Conservation (phyloP, 2,113 vertebrate genomes). For the Gnathochromis pfefferi region DNA sequence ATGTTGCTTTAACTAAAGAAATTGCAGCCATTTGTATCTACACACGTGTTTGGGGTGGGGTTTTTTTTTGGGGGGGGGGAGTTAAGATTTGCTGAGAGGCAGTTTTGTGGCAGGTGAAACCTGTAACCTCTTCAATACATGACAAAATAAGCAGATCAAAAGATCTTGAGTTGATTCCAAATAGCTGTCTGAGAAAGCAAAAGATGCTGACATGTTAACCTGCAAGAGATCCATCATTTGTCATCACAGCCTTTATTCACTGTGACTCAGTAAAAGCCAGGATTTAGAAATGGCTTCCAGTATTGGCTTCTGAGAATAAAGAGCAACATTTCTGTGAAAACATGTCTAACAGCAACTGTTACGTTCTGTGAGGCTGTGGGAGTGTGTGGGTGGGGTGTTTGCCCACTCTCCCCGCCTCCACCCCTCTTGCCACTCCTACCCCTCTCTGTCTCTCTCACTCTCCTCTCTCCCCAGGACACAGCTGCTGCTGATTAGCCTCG, state of each 20-base stretch:
- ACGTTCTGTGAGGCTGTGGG: too few relatives aligned
- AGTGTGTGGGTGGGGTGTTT: too few relatives aligned
- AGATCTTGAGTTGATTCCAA: background rate
- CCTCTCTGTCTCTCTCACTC: too few relatives aligned
- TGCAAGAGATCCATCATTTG: background rate
- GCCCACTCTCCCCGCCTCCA: too few relatives aligned
- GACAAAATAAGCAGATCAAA: background rate
- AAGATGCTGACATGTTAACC: background rate
- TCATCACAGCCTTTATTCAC: background rate
- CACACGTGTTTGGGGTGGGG: accelerated
- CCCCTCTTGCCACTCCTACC: too few relatives aligned
- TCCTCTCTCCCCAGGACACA: too few relatives aligned
- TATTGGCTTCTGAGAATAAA: background rate
- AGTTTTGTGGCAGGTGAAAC: background rate
- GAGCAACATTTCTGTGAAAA: background rate
- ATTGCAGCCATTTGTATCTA: background rate
- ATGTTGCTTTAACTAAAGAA: background rate
- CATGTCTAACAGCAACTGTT: background rate
- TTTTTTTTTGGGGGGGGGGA: accelerated
- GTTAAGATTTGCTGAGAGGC: background rate
- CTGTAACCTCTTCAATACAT: background rate
- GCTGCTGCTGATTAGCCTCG: too few relatives aligned
- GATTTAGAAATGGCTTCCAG: background rate
- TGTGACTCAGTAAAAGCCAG: background rate
- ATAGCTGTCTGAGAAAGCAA: background rate